These are phyloP conservation scores for Nysson spinosus DNA, from an alignment of 2,888 invertebrate genomes.

Conservation along the genomic window DNA sequence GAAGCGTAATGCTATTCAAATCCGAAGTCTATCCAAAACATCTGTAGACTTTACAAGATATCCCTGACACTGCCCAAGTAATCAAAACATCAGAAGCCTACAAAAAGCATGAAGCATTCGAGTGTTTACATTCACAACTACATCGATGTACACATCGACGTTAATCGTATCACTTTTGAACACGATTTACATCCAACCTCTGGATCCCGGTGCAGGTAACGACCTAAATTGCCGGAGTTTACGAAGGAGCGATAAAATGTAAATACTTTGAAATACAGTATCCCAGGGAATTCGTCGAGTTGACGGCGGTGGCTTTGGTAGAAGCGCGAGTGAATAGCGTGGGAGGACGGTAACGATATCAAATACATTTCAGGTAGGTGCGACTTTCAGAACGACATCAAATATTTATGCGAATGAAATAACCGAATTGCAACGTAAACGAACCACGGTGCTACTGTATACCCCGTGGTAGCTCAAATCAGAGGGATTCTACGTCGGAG, in stretches of 20 bases:
- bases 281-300: slow-evolving; percentile 57
- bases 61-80: not conserved
- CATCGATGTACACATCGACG: slow-evolving; percentile 13
- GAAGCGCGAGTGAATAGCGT: slow-evolving; percentile 28
- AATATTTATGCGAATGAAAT: slow-evolving; percentile 69
- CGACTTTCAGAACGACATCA: slow-evolving; percentile 61
- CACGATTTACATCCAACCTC: slow-evolving; percentile 40
- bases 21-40: no score
- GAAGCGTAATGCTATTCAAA: no score
- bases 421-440: slow-evolving; percentile 68
- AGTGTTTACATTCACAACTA: not conserved
- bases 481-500: slow-evolving; percentile 37
- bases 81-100: not conserved
- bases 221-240: slow-evolving; percentile 55
- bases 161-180: slow-evolving; percentile 37
- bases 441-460: slow-evolving; percentile 47
- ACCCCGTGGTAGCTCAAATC: slow-evolving; percentile 57
- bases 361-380: slow-evolving; percentile 55
- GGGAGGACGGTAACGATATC: slow-evolving; percentile 52
- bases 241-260: slow-evolving; percentile 63
- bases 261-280: slow-evolving; percentile 65
- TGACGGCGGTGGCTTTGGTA: slow-evolving; percentile 30
- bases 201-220: slow-evolving; percentile 23
- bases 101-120: not conserved
- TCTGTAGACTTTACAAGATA: not conserved